Percentiles rank a stretch among this genome's conserved stretches.
phyloP scores from a whole-genome alignment of 2,888 invertebrate species.

The Polylopha cassiicola region DNA sequence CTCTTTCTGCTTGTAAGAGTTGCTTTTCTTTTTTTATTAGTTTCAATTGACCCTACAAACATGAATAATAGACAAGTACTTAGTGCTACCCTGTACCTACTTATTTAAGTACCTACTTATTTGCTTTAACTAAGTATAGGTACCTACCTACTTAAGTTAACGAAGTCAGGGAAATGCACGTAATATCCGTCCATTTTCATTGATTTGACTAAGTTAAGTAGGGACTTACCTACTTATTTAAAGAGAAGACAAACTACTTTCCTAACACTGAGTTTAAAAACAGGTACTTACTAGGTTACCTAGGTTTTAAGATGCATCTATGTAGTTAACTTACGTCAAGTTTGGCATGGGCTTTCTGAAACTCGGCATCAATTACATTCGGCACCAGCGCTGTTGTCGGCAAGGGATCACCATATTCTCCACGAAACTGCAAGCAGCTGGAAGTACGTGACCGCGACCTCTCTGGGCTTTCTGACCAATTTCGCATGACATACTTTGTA shows the following conservation, averaged over 20 bases:
- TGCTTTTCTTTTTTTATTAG: slow-evolving; percentile 21
- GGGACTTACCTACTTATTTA: no score
- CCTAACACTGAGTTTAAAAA: no score
- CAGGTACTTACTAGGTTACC: no score
- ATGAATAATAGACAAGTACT: slow-evolving; percentile 15
- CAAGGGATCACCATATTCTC: background rate
- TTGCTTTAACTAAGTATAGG: no score
- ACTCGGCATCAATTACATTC: background rate
- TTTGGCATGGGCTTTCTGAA: slow-evolving; percentile 10
- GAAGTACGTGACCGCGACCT: background rate
- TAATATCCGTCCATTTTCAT: no score
- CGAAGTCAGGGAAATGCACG: no score
- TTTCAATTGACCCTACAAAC: slow-evolving; percentile 21
- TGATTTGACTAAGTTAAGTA: no score
- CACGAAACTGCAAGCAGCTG: background rate
- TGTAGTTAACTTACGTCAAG: slow-evolving; percentile 18
- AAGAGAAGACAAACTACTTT: background rate
- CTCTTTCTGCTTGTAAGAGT: slow-evolving; percentile 20
- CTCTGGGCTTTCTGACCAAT: background rate
- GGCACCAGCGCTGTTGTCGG: background rate
- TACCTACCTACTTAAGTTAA: no score
- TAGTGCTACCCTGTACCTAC: no score
- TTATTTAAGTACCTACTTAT: no score
- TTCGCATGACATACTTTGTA: background rate
- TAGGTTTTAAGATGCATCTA: no score